Evolutionary conservation across 1,140 invertebrate species (phyloP), one percentile per base, ranked within the genome.

Genomic region (Bombus superbus): DNA sequence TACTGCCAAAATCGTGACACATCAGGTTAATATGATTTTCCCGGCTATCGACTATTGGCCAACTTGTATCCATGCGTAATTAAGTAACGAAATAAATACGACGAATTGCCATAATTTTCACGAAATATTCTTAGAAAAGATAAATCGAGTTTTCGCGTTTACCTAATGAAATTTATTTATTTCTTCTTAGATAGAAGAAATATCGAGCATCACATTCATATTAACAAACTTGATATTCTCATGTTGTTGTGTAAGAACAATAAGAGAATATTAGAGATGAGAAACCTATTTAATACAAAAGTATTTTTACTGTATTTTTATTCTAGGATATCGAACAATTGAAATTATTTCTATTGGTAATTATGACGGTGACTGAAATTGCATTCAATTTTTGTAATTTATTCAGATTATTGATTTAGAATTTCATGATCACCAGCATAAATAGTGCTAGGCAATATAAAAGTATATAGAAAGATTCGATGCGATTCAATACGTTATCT

Each of bases 401-500:
- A 13, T 11, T 1, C 40, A 28, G 9, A 40, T 40, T 71, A 5
- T 71, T 71, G 9, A 47, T 13, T 22, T 42, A 2, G 15, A 42
- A 11, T 28, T 76, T 28, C 40, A 40, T 62, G n/a, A 77, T 40
- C 8, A 25, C 5, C 28, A 22, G 4, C 3, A 15, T n/a, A 77
- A 62, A 40, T n/a, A 62, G 62, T 62, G 10, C 13, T 35, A 15
- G 28, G 25, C 22, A 57, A 35, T 15, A 22, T 75, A 35, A 32
- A 53, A 4, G 11, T 25, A 22, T 84, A 57, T 59, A 35, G 15
- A 28, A 85, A 77, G 62, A 66, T 78, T 74, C 42, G 68, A 40
- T 72, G 53, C 69, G 72, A 83, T 69, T 72, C 15, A 78, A 47
- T 66, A 53, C 32, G 9, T 69, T 82, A 72, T 72, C 77, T 85